Percentiles rank a stretch among this genome's conserved stretches.
These are phyloP conservation scores for Rhinophrynus dorsalis DNA, from an alignment of 2,797 vertebrate genomes.

Conservation along the genomic window DNA sequence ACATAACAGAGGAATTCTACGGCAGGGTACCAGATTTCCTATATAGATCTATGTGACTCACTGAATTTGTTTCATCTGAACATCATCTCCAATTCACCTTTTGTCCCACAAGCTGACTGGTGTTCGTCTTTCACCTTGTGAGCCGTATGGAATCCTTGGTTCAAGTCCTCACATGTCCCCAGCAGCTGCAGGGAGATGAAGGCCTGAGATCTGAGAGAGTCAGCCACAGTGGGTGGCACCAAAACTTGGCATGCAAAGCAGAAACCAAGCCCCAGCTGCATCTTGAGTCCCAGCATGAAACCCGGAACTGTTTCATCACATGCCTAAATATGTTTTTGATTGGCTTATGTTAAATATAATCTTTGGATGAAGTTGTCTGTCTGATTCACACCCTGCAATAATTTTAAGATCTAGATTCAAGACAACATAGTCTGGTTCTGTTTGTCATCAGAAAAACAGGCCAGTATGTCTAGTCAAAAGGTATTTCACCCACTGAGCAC, in stretches of 20 bases:
- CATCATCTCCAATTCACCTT: neutral
- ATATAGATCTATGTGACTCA: too few species aligned
- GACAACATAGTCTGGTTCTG: neutral
- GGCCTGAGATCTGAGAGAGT: constrained; percentile 48
- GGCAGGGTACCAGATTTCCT: too few species aligned
- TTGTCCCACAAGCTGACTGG: constrained; percentile 38
- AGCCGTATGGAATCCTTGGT: constrained; percentile 32
- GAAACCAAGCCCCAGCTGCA: constrained; percentile 60
- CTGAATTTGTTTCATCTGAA: constrained; percentile 17
- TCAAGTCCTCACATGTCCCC: constrained; percentile 61
- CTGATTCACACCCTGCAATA: neutral
- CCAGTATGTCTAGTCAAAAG: neutral
- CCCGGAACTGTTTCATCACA: constrained; percentile 50
- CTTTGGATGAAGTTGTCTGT: neutral
- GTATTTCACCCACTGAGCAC: too few species aligned
- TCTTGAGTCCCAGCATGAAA: constrained; percentile 19
- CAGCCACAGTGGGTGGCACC: constrained; percentile 60
- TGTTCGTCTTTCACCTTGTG: constrained; percentile 18
- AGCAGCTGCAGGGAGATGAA: constrained; percentile 56
- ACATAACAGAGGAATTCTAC: too few species aligned
- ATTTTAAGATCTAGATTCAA: neutral
- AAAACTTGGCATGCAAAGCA: constrained; percentile 66
- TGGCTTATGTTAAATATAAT: neutral
- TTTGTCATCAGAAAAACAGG: neutral
- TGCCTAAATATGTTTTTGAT: constrained; percentile 2